Evolutionary conservation across 2,113 vertebrate species (phyloP).

Genomic region (Colaptes auratus): DNA sequence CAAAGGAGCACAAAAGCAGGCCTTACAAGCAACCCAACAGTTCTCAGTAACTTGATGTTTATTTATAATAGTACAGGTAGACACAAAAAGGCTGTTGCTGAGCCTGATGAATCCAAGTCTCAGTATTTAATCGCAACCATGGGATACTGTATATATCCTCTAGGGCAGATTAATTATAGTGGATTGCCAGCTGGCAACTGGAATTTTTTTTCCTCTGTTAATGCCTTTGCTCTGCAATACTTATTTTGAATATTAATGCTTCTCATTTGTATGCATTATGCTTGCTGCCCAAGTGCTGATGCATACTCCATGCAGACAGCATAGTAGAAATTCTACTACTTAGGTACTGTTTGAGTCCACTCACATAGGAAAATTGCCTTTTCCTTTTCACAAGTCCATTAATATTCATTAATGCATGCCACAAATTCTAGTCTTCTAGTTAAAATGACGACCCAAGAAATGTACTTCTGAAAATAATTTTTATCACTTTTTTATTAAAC

Average conservation of each 20-base stretch:
- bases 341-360: not conserved
- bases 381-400: not conserved
- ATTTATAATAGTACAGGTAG: not conserved
- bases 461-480: constrained; percentile 2
- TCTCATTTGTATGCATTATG: not conserved
- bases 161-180: constrained; percentile 7
- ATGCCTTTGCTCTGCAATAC: not conserved
- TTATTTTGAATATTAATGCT: constrained; percentile 11
- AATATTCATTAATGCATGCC: not conserved
- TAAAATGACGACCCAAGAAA: not conserved
- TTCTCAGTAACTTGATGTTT: not conserved
- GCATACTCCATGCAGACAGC: not conserved
- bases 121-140: not conserved
- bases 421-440: not conserved
- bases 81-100: not conserved
- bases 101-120: not conserved
- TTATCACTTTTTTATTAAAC: constrained; percentile 60
- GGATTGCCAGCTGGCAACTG: constrained; percentile 8
- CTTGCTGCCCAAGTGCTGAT: not conserved
- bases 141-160: not conserved
- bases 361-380: not conserved
- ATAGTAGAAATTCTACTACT: not conserved
- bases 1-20: not conserved
- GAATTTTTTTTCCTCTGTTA: constrained; percentile 44
- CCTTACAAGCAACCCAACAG: not conserved